Evolutionary conservation across 2,113 vertebrate genomes (phyloP).

Genomic region (Macaca nemestrina): DNA sequence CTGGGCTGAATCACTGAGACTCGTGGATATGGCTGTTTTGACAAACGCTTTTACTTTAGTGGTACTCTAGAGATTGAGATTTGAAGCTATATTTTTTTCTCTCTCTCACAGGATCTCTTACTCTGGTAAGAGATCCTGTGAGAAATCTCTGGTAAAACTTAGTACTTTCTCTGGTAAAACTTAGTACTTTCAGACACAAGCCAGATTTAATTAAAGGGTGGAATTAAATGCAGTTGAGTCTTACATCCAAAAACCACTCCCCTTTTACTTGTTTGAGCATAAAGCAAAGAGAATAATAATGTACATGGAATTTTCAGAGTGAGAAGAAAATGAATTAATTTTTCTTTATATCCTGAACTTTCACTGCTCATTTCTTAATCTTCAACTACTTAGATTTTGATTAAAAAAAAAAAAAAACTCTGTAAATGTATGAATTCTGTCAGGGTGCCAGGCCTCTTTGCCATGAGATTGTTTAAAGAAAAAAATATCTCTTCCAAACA

Average conservation of each 20-base stretch:
- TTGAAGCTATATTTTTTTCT: neutral
- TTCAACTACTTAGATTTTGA: neutral
- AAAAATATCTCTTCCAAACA: neutral
- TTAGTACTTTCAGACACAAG: slow-evolving; percentile 16
- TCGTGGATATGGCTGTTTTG: neutral
- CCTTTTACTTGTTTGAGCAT: neutral
- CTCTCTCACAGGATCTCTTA: slow-evolving; percentile 1
- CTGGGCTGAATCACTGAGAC: neutral
- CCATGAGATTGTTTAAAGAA: neutral
- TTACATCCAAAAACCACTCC: neutral
- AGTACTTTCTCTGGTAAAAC: slow-evolving; percentile 26
- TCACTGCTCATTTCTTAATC: neutral
- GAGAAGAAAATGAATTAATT: neutral
- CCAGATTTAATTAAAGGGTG: slow-evolving; percentile 44
- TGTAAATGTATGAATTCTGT: neutral
- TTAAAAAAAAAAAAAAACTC: neutral
- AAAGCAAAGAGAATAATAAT: neutral
- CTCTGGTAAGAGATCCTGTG: neutral
- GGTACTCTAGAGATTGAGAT: slow-evolving; percentile 14
- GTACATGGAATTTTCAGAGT: neutral
- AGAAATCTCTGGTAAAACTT: neutral
- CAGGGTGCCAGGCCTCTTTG: neutral
- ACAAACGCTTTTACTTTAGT: slow-evolving; percentile 29
- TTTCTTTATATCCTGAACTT: neutral
- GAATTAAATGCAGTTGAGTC: neutral